phyloP scores from a whole-genome alignment of 2,113 vertebrate genomes.

The Burhinus bistriatus region DNA sequence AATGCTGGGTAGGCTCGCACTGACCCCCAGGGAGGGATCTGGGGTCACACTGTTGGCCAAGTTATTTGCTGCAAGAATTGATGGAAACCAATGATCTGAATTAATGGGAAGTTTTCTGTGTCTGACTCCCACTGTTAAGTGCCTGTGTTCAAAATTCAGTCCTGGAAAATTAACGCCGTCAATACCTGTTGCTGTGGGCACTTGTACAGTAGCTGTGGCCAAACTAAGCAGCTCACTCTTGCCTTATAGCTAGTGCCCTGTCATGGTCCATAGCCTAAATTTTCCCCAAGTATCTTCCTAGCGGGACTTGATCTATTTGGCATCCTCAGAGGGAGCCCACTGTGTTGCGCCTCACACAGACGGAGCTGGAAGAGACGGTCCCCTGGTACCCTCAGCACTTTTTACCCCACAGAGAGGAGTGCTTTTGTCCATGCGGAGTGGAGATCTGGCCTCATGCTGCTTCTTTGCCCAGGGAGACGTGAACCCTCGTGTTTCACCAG shows the following conservation, averaged over 20 bases:
- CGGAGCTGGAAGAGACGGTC: not conserved
- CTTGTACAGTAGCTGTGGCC: not conserved
- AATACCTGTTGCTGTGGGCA: not conserved
- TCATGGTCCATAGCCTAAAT: not conserved
- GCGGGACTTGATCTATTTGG: not conserved
- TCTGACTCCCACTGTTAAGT: not conserved
- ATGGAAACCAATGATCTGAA: not conserved
- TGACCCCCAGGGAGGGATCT: not conserved
- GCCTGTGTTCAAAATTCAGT: not conserved
- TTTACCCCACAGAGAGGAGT: not conserved
- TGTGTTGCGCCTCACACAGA: not conserved
- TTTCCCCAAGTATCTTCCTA: not conserved
- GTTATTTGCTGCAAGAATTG: not conserved
- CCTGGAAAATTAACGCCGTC: not conserved
- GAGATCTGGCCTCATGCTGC: not conserved
- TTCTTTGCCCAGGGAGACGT: not conserved
- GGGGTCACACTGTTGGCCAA: not conserved
- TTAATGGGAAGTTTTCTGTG: not conserved
- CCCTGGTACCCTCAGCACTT: not conserved
- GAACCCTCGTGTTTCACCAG: not conserved
- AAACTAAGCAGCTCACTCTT: not conserved
- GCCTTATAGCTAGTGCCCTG: not conserved
- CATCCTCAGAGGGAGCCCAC: not conserved
- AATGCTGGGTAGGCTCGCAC: not conserved
- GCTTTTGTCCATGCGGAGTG: not conserved